These are phyloP conservation scores for Rhagoletis zephyria DNA, from an alignment of 1,140 invertebrate species.

Conservation along the genomic window DNA sequence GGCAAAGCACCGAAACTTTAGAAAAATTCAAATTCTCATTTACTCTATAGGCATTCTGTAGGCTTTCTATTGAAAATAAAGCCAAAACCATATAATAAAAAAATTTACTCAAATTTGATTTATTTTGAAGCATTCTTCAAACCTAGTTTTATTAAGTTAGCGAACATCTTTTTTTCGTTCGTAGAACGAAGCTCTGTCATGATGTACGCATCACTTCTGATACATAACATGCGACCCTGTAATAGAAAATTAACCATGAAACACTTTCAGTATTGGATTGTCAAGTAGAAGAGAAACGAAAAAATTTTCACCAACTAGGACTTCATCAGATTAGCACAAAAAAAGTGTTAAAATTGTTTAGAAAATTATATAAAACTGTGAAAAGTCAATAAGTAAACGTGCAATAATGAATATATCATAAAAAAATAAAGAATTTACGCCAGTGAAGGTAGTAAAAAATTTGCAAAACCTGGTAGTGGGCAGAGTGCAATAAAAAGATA, in stretches of 20 bases:
- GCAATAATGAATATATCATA: conserved; percentile 31
- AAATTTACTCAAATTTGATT: too few relatives aligned
- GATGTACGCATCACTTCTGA: too few relatives aligned
- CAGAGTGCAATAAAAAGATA: conserved; percentile 44
- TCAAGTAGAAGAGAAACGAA: conserved; percentile 44
- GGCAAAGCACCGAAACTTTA: too few relatives aligned
- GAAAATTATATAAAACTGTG: conserved; percentile 50
- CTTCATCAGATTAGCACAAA: conserved; percentile 19
- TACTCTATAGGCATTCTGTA: too few relatives aligned
- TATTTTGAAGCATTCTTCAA: too few relatives aligned
- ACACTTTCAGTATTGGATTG: conserved; percentile 21
- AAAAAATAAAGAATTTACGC: not conserved
- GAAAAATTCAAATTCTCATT: too few relatives aligned
- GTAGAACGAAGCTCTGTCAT: too few relatives aligned
- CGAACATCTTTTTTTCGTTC: too few relatives aligned
- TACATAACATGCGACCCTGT: not conserved
- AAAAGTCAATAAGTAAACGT: not conserved
- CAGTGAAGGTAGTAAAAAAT: not conserved
- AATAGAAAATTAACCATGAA: not conserved
- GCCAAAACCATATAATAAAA: too few relatives aligned
- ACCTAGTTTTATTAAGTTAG: too few relatives aligned
- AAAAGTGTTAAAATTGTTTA: conserved; percentile 10
- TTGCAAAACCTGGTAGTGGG: conserved; percentile 32
- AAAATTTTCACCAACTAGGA: conserved; percentile 43
- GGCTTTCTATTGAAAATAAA: too few relatives aligned